These are phyloP conservation scores for Apoderus coryli DNA, from an alignment of 2,888 invertebrate genomes.

Conservation along the genomic window DNA sequence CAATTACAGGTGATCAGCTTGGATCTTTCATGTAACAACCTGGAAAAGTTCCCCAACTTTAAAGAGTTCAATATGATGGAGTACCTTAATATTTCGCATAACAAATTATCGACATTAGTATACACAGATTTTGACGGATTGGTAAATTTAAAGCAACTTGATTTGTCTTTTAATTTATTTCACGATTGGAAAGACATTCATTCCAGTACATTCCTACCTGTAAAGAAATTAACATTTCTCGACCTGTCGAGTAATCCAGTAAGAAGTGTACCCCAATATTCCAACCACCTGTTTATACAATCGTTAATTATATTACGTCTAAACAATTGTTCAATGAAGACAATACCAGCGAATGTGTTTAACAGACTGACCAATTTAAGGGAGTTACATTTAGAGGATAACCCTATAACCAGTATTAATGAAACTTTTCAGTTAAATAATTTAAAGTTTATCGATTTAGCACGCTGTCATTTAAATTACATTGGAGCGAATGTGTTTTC, in stretches of 20 bases:
- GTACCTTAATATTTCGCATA: constrained; percentile 37
- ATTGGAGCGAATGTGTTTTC: constrained; percentile 39
- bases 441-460: constrained; percentile 38
- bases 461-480: constrained; percentile 39
- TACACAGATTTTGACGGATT: constrained; percentile 28
- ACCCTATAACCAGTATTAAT: constrained; percentile 27
- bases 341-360: constrained; percentile 37
- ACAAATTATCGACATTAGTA: constrained; percentile 23
- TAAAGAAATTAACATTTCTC: constrained; percentile 40
- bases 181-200: constrained; percentile 41
- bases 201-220: constrained; percentile 36
- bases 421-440: constrained; percentile 21
- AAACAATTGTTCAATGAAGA: constrained; percentile 44
- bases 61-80: constrained; percentile 37
- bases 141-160: constrained; percentile 40
- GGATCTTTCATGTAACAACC: constrained; percentile 47
- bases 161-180: constrained; percentile 49
- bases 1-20: constrained; percentile 44
- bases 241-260: constrained; percentile 51
- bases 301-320: constrained; percentile 44
- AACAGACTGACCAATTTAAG: constrained; percentile 38
- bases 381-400: constrained; percentile 34
- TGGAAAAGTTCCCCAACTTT: constrained; percentile 39
- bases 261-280: constrained; percentile 21
- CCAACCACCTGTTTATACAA: constrained; percentile 38